These are phyloP conservation scores for Allobates femoralis DNA, from an alignment of 2,797 vertebrate species.

Conservation along the genomic window DNA sequence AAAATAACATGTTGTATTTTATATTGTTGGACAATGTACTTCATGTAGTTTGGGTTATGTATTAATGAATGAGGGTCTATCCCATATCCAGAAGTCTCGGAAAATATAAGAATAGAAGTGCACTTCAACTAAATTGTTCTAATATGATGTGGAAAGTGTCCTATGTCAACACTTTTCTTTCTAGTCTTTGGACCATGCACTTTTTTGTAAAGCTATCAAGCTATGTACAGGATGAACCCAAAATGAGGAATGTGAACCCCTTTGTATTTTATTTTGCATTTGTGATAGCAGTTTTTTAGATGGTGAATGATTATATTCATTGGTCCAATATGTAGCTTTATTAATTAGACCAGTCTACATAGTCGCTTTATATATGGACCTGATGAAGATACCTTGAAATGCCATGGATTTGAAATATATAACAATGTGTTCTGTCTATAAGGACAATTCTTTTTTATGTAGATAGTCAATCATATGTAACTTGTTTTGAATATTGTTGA, in stretches of 20 bases:
- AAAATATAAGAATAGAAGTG: background rate
- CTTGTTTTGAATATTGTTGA: constrained; percentile 9
- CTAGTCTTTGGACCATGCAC: background rate
- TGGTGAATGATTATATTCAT: background rate
- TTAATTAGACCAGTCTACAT: background rate
- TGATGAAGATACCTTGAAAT: background rate
- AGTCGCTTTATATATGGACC: background rate
- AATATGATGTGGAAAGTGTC: background rate
- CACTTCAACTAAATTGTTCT: background rate
- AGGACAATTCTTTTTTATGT: constrained; percentile 11
- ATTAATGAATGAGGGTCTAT: no score
- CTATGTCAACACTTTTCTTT: background rate
- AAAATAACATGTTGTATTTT: no score
- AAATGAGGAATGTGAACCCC: background rate
- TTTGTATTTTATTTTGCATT: background rate
- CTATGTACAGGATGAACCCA: background rate
- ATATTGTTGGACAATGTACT: no score
- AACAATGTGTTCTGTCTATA: background rate
- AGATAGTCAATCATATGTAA: constrained; percentile 28
- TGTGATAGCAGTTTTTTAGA: background rate
- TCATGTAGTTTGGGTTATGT: no score
- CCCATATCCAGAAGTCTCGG: no score
- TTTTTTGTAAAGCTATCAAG: background rate
- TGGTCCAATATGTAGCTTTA: background rate
- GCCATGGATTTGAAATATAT: background rate